These are phyloP conservation scores for Eupithecia exiguata DNA, from an alignment of 2,888 invertebrate species.

Conservation along the genomic window DNA sequence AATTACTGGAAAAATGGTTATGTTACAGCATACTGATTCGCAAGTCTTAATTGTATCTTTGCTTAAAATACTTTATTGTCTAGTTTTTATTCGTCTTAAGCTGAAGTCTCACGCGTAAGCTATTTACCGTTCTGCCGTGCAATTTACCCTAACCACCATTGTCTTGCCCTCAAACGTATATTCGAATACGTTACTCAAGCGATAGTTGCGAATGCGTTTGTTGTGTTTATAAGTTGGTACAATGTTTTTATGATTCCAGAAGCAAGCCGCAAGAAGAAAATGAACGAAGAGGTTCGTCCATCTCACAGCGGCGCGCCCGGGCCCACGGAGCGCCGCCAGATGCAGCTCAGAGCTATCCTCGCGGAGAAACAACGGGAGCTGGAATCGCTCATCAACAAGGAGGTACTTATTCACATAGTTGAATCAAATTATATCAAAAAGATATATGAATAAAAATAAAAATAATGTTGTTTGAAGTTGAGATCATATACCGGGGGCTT, in stretches of 20 bases:
- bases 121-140: neutral
- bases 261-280: conserved; percentile 73
- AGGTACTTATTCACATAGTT: no score
- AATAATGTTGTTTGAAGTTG: no score
- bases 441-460: no score
- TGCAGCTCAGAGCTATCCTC: conserved; percentile 82
- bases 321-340: conserved; percentile 80
- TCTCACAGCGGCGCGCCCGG: conserved; percentile 67
- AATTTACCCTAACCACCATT: no score
- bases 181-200: neutral
- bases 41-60: no score
- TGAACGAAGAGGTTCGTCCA: conserved; percentile 67
- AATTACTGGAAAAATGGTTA: neutral
- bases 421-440: no score
- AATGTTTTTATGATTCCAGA: conserved; percentile 47
- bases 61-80: no score
- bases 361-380: conserved; percentile 86
- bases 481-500: no score
- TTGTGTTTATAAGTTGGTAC: neutral
- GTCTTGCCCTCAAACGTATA: neutral
- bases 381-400: conserved; percentile 84
- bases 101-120: neutral
- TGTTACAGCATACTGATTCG: no score
- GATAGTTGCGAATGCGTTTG: neutral
- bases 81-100: neutral